A percentile compares a stretch with the other conserved stretches of the same genome.
phyloP scores from a whole-genome alignment of 2,113 vertebrate species.

The Ibidorhyncha struthersii region DNA sequence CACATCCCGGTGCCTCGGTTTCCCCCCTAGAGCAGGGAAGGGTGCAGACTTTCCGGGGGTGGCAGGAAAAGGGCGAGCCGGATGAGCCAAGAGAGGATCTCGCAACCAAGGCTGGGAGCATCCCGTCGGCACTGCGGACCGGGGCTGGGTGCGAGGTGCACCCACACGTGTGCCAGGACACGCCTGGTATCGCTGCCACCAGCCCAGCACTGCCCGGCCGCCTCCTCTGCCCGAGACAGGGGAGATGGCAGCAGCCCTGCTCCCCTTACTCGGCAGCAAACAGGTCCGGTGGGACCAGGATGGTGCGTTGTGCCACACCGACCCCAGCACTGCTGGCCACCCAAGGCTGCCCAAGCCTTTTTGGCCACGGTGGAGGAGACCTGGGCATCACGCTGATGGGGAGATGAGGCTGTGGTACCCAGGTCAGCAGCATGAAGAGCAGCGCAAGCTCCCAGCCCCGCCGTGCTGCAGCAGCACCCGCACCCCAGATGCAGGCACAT shows the following conservation, averaged over 20 bases:
- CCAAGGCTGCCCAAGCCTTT: background rate
- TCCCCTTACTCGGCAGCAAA: background rate
- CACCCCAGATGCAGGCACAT: background rate
- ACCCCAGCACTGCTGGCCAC: too few species aligned
- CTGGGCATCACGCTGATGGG: background rate
- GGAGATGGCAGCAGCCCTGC: background rate
- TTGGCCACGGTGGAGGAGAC: rapidly evolving
- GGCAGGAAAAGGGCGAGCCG: background rate
- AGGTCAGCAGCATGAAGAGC: rapidly evolving
- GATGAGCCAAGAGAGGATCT: background rate
- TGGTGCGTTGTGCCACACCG: background rate
- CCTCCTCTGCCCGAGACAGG: rapidly evolving
- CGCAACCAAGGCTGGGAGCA: background rate
- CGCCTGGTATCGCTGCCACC: background rate
- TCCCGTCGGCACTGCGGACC: background rate
- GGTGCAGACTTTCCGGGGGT: background rate
- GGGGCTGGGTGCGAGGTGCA: background rate
- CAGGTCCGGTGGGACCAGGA: rapidly evolving
- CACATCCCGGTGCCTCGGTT: background rate
- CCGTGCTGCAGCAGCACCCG: rapidly evolving
- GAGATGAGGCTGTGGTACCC: rapidly evolving
- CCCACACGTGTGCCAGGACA: background rate
- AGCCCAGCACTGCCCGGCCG: background rate
- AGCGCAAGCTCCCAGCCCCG: rapidly evolving
- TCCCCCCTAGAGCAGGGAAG: background rate